Evolutionary conservation across 2,888 invertebrate species (phyloP).

Genomic region (Ophonus ardosiacus): DNA sequence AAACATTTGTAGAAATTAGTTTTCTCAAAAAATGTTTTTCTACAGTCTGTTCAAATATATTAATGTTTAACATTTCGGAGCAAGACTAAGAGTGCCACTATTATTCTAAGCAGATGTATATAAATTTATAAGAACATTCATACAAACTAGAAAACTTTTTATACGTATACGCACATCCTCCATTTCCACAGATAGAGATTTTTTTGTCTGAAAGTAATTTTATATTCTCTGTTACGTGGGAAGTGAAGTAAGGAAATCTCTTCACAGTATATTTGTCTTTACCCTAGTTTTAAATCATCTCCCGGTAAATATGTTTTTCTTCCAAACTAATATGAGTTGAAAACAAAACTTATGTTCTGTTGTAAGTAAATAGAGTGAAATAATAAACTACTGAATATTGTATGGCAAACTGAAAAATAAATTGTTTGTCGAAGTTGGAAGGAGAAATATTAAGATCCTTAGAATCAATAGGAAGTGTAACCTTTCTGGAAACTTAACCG

Average conservation of each 20-base stretch:
- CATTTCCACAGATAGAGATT: too few species aligned
- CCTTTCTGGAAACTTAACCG: conserved; percentile 42
- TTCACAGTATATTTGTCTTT: background rate
- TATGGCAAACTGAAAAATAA: conserved; percentile 30
- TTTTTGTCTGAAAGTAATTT: background rate
- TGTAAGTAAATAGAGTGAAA: conserved; percentile 30
- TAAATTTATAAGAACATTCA: too few species aligned
- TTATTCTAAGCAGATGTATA: too few species aligned
- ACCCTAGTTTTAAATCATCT: background rate
- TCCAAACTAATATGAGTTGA: conserved; percentile 16
- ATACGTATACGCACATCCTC: too few species aligned
- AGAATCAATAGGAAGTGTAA: conserved; percentile 43
- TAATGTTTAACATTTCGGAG: too few species aligned
- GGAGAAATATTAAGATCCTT: conserved; percentile 37
- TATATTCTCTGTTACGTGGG: too few species aligned
- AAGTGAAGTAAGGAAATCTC: too few species aligned
- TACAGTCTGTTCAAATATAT: too few species aligned
- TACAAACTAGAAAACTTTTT: too few species aligned
- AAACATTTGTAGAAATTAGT: too few species aligned
- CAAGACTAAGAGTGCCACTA: too few species aligned
- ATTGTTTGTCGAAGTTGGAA: conserved; percentile 10
- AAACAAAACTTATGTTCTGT: conserved; percentile 32
- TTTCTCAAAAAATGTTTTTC: too few species aligned
- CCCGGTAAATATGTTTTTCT: background rate
- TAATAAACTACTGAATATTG: conserved; percentile 45